Percentiles rank a stretch among this genome's conserved stretches.
phyloP scores from a whole-genome alignment of 2,113 vertebrate species.

The Gnathonemus echidnorhynchus region DNA sequence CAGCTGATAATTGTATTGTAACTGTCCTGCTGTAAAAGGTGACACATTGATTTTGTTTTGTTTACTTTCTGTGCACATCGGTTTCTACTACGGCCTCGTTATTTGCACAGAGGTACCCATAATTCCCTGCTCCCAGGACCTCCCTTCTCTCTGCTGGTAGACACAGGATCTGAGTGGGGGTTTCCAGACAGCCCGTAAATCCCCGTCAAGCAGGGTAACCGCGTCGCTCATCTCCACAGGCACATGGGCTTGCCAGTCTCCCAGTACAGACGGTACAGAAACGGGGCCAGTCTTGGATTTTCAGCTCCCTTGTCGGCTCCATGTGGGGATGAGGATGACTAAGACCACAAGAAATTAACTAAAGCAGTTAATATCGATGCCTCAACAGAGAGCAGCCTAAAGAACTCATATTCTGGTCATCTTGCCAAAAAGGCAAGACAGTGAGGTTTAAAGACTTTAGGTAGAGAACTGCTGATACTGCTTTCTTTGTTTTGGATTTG shows the following conservation, averaged over 20 bases:
- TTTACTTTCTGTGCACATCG: background rate
- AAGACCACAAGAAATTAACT: background rate
- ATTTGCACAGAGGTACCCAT: background rate
- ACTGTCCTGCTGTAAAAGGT: background rate
- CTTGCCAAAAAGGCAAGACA: background rate
- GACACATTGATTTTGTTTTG: background rate
- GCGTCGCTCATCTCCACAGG: background rate
- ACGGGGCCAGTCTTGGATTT: background rate
- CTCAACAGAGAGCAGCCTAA: background rate
- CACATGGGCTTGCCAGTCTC: background rate
- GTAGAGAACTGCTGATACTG: background rate
- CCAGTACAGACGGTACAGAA: background rate
- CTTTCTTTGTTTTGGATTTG: background rate
- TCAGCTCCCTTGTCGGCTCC: background rate
- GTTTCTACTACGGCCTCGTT: background rate
- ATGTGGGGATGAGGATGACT: background rate
- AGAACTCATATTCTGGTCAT: background rate
- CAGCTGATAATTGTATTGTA: background rate
- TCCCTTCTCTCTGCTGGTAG: background rate
- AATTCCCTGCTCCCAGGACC: background rate
- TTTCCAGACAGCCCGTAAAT: background rate
- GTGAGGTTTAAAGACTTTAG: background rate
- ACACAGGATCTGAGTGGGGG: background rate
- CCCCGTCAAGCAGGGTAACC: background rate
- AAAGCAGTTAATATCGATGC: background rate